Base-by-base conservation (phyloP, 2,888 invertebrate genomes). In the Meiosimyza decipiens region DNA sequence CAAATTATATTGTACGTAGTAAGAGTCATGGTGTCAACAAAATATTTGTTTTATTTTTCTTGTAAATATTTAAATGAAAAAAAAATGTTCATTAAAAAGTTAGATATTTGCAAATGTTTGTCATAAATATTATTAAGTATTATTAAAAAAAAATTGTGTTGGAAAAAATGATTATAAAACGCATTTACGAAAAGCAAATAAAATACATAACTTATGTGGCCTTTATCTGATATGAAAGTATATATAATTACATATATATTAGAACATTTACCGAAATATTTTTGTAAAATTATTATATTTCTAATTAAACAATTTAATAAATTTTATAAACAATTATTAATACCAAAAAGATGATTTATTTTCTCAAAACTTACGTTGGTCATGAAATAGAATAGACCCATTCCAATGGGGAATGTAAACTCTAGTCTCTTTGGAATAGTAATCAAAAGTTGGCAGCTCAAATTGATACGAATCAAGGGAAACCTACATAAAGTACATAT, bases 21-120 rank as follows among this genome's bases (percentile, higher is more conserved):
- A 33, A 47, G 33, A 57, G 15, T 54, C 54, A 67, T 33, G 49
- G 18, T 28, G 40, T 40, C 40, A 57, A 49, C 40, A 47, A 57
- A 57, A 52, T 15, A 54, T 7, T 51, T 47, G 49, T 67, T 67
- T 40, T 67, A 55, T 57, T 67, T 40, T 49, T 49, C 12, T 57
- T 67, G 67, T 67, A 67, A 55, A 67, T 67, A 67, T 67, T 67
- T n/a, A 12, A 40, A 40, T 57, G 13, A 18, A 13, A 22, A 22
- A 22, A 11, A 18, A 57, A 57, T 7, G 40, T 40, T 40, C 40
- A 40, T 40, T 40, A 6, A 40, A 40, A 9, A 1, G 40, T 40
- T 47, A 63, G 16, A 62, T 47, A 13, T 33, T 47, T n/a, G 18
- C 63, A 63, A 63, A 63, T 50, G 47, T 49, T 63, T 18, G 49